Evolutionary conservation across 1,140 invertebrate species (phyloP), one percentile per base, ranked within the genome.

Genomic region (Brevipalpus yothersi): DNA sequence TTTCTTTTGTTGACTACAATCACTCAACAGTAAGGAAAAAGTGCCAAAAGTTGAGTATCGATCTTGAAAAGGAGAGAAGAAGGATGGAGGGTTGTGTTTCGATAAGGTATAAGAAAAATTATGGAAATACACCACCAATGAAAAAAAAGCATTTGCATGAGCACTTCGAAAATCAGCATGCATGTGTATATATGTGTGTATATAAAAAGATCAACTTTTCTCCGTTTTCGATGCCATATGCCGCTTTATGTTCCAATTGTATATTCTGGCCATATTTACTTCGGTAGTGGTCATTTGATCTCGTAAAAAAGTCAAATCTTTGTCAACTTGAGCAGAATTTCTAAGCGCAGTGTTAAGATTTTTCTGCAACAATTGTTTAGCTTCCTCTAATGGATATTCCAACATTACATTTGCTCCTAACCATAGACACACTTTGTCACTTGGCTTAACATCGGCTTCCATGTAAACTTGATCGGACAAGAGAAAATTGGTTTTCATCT

Each of bases 201-300:
- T 31, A 31, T 3, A 31, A 31, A 3, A 31, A 31, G 31, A 31
- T 31, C 31, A 31, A 31, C 31, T 31, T 31, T 31, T 31, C 31
- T 31, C n/a, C 0, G 12, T n/a, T 51, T 76, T 77, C 41, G 71
- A 72, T 43, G 82, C 78, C 71, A 86, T 80, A 63, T 85, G 77
- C 67, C 81, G 80, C 69, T 90, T 93, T 0, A 94, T 86, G 74
- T 92, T 83, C 88, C 89, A 94, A 71, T 95, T 95, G 67, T 86
- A 92, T 23, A 94, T 85, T 68, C 90, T 74, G 43, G 91, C 90
- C 85, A 95, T 93, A 58, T 68, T 96, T 5, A 98, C 93, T 81
- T 98, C 92, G 54, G 88, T 90, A 11, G 91, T 97, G 9, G 93
- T 97, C 68, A 90, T 85, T 73, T 97, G 93, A 78, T 97, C 92